Evolutionary conservation across 1,140 invertebrate species (phyloP).

Genomic region (Diorhabda elongata): DNA sequence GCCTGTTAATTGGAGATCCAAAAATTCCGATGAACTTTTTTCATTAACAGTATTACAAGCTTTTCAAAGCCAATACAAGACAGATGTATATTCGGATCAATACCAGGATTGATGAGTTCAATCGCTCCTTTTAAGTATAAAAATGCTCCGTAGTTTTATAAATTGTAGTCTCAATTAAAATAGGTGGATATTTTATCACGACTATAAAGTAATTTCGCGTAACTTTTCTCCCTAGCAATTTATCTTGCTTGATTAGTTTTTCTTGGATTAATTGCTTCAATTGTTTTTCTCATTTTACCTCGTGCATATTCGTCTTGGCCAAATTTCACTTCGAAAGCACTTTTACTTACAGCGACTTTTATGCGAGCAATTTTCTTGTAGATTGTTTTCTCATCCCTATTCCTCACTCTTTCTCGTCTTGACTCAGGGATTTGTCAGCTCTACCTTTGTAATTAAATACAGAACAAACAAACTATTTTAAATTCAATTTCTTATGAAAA

Average conservation of each 20-base stretch:
- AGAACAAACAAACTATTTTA: slow-evolving; percentile 16
- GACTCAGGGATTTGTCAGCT: slow-evolving; percentile 14
- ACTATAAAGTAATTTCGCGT: slow-evolving; percentile 47
- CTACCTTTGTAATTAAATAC: slow-evolving; percentile 22
- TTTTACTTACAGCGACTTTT: slow-evolving; percentile 36
- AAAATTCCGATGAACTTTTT: no score
- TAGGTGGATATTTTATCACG: slow-evolving; percentile 46
- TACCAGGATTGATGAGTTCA: background rate
- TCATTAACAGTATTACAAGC: no score
- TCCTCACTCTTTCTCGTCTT: slow-evolving; percentile 4
- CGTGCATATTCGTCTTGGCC: slow-evolving; percentile 42
- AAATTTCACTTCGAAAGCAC: slow-evolving; percentile 39
- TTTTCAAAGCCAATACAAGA: background rate
- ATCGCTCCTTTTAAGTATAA: background rate
- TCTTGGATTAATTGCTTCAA: slow-evolving; percentile 49
- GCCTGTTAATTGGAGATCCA: no score
- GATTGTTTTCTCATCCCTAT: slow-evolving; percentile 26
- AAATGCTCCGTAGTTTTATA: slow-evolving; percentile 37
- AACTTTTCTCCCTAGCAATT: slow-evolving; percentile 40
- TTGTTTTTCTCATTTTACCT: slow-evolving; percentile 49
- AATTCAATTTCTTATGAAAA: slow-evolving; percentile 16
- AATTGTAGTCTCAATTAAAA: slow-evolving; percentile 46
- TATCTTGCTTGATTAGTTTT: slow-evolving; percentile 50
- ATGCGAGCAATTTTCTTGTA: slow-evolving; percentile 32
- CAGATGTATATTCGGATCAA: background rate